Evolutionary conservation across 2,888 invertebrate species (phyloP).

Genomic region (Laspeyria flexula): DNA sequence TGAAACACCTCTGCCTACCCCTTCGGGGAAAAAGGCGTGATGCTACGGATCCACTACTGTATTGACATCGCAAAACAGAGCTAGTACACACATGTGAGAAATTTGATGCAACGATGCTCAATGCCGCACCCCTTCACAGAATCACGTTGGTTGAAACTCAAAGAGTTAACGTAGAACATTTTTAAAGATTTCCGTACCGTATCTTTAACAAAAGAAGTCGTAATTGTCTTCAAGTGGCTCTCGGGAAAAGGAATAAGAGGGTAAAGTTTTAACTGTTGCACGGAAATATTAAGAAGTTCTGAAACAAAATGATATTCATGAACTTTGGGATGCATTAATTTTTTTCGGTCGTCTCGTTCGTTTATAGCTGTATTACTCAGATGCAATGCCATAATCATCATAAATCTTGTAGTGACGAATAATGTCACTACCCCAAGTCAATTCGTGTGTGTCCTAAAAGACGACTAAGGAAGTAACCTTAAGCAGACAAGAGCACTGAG

Average conservation of each 20-base stretch:
- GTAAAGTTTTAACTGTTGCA: conserved; percentile 5
- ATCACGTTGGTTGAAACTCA: neutral
- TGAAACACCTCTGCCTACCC: no score
- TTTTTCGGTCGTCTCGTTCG: neutral
- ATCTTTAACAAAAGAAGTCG: conserved; percentile 3
- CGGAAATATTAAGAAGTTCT: conserved; percentile 7
- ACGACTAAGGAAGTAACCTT: no score
- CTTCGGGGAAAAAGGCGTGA: no score
- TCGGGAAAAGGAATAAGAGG: neutral
- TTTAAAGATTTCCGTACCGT: neutral
- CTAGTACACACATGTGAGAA: no score
- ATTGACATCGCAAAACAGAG: no score
- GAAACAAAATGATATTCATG: neutral
- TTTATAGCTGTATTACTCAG: neutral
- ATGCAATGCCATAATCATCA: no score
- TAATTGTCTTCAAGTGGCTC: conserved; percentile 19
- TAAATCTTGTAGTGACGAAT: no score
- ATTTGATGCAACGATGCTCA: neutral
- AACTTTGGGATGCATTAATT: neutral
- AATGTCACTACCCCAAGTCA: no score
- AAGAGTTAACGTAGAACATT: neutral
- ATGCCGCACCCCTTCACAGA: neutral
- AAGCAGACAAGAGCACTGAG: no score
- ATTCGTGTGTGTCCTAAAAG: no score
- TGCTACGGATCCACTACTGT: no score